Evolutionary conservation across 2,888 invertebrate species (phyloP).

Genomic region (Shargacucullia verbasci): DNA sequence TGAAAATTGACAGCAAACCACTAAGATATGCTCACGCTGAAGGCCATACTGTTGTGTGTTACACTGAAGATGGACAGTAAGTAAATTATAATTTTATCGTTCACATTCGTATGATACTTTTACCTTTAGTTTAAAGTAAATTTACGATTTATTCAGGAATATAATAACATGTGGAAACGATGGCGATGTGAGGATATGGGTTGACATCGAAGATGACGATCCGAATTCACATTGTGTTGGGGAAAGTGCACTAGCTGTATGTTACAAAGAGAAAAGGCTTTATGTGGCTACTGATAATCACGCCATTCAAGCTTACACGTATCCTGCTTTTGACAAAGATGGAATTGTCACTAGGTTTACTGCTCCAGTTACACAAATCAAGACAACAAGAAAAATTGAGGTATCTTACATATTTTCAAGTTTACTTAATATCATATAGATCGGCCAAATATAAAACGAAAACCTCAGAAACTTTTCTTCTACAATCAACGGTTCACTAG

Average conservation of each 20-base stretch:
- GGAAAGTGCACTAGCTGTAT: slow-evolving; percentile 93
- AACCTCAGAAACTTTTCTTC: too few species aligned
- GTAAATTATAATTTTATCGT: slow-evolving; percentile 56
- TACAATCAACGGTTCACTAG: too few species aligned
- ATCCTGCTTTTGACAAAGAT: slow-evolving; percentile 94
- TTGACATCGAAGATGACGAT: slow-evolving; percentile 95
- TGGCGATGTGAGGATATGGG: slow-evolving; percentile 97
- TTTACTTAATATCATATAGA: too few species aligned
- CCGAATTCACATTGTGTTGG: slow-evolving; percentile 95
- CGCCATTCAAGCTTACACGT: slow-evolving; percentile 94
- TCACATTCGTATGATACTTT: too few species aligned
- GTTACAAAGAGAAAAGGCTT: slow-evolving; percentile 91
- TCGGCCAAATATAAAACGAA: too few species aligned
- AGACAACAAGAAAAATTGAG: slow-evolving; percentile 90
- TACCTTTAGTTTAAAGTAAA: too few species aligned
- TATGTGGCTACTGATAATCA: slow-evolving; percentile 96
- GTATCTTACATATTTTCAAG: slow-evolving; percentile 75
- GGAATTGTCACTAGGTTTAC: slow-evolving; percentile 96
- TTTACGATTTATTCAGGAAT: slow-evolving; percentile 64
- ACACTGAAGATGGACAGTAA: slow-evolving; percentile 94
- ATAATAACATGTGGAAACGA: slow-evolving; percentile 97
- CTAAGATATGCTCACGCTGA: slow-evolving; percentile 96
- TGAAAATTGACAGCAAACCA: slow-evolving; percentile 90
- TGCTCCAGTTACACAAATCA: slow-evolving; percentile 95
- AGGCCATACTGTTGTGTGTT: slow-evolving; percentile 96